Conservation (phyloP, 2,113 vertebrate genomes). For the Tylochromis polylepis region DNA sequence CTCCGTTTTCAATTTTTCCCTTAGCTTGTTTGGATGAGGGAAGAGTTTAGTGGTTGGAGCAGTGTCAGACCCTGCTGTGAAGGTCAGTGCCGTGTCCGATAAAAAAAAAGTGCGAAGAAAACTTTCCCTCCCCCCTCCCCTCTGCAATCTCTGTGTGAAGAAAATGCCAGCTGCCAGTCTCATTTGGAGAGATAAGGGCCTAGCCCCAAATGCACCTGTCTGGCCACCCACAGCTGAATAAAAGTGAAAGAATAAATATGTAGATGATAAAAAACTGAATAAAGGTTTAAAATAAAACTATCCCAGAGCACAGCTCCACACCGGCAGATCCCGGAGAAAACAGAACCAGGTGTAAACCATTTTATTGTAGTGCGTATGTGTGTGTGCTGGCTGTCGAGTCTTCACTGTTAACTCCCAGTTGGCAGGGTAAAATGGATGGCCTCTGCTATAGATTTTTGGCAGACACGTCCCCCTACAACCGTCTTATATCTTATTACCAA, state of each 20-base stretch:
- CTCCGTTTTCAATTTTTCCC: slow-evolving; percentile 31
- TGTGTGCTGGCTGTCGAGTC: neutral
- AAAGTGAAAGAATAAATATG: slow-evolving; percentile 23
- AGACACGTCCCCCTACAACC: slow-evolving; percentile 57
- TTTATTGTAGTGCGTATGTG: neutral
- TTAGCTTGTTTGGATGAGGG: slow-evolving; percentile 25
- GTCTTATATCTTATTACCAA: slow-evolving; percentile 70
- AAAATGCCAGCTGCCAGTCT: slow-evolving; percentile 61
- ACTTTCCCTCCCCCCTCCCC: slow-evolving; percentile 1
- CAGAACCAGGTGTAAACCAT: slow-evolving; percentile 13
- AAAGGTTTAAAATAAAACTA: slow-evolving; percentile 16
- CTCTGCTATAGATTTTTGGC: slow-evolving; percentile 61
- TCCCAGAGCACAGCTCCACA: neutral
- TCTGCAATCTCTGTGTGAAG: slow-evolving; percentile 47
- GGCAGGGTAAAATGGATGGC: slow-evolving; percentile 54
- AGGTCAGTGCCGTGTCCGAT: slow-evolving; percentile 54
- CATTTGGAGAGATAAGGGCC: slow-evolving; percentile 57
- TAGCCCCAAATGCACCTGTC: slow-evolving; percentile 18
- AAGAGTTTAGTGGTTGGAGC: slow-evolving; percentile 12
- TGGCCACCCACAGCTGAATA: slow-evolving; percentile 28
- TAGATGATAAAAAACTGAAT: slow-evolving; percentile 12
- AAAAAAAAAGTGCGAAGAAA: slow-evolving; percentile 49
- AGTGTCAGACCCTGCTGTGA: slow-evolving; percentile 19
- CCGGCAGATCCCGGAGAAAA: slow-evolving; percentile 6
- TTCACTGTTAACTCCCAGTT: slow-evolving; percentile 45